These are phyloP conservation scores for Sarcophaga peregrina DNA, from an alignment of 1,140 invertebrate species.

Conservation along the genomic window DNA sequence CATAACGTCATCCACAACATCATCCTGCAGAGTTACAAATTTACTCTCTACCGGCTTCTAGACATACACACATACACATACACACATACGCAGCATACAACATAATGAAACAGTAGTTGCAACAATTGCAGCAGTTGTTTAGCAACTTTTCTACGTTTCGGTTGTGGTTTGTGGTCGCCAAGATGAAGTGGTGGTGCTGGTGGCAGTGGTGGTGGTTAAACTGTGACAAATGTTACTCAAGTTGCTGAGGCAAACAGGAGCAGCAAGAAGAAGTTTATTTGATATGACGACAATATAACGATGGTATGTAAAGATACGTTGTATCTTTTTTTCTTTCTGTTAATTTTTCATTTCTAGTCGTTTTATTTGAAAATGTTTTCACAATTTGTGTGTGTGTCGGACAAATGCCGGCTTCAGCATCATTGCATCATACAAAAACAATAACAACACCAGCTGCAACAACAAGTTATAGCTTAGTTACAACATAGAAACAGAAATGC, in stretches of 20 bases:
- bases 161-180: constrained; percentile 5
- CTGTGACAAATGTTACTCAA: not conserved
- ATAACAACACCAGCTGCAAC: constrained; percentile 49
- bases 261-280: not conserved
- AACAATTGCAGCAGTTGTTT: constrained; percentile 21
- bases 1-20: not conserved
- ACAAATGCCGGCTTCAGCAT: constrained; percentile 37
- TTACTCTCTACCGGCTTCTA: too few relatives aligned
- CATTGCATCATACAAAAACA: constrained; percentile 47
- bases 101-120: too few relatives aligned
- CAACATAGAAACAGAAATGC: too few relatives aligned
- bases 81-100: too few relatives aligned
- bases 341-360: not conserved
- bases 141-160: constrained; percentile 25
- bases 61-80: too few relatives aligned
- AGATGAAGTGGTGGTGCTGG: not conserved
- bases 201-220: not conserved
- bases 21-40: not conserved
- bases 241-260: not conserved
- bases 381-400: constrained; percentile 29
- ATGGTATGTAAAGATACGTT: constrained; percentile 21
- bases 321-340: not conserved
- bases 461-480: not conserved
- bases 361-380: constrained; percentile 21
- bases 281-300: not conserved